These are phyloP conservation scores for Cyrtodaria siliqua DNA, from an alignment of 2,888 invertebrate genomes.

Conservation along the genomic window DNA sequence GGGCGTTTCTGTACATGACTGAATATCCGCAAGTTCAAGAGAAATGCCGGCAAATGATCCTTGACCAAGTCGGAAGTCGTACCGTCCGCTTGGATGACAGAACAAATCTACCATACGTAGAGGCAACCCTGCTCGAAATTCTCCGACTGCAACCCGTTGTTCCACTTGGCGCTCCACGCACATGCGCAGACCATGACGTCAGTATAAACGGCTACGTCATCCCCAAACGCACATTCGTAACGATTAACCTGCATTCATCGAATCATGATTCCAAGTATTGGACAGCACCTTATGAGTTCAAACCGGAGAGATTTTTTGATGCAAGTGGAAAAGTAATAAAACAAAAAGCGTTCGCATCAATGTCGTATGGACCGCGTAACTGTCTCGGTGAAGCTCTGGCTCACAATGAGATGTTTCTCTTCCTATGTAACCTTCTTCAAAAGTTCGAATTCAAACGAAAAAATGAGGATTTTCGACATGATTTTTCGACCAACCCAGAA, in stretches of 20 bases:
- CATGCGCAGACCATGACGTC: conserved; percentile 1
- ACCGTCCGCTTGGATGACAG: conserved; percentile 12
- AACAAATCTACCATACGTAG: conserved; percentile 4
- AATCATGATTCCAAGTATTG: conserved; percentile 11
- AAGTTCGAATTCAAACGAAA: conserved; percentile 7
- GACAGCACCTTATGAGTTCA: conserved; percentile 10
- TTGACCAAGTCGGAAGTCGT: not conserved
- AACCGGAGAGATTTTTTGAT: conserved; percentile 11
- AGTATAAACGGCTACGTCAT: conserved; percentile 7
- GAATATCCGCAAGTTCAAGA: conserved; percentile 67
- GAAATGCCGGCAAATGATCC: conserved; percentile 63
- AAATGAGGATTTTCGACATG: too few relatives aligned
- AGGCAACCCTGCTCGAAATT: conserved; percentile 9
- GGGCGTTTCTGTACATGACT: conserved; percentile 70
- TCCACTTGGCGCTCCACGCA: conserved; percentile 6
- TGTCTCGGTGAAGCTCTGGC: conserved; percentile 13
- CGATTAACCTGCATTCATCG: conserved; percentile 14
- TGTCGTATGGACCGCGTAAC: conserved; percentile 14
- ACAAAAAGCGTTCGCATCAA: conserved; percentile 1
- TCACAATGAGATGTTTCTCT: conserved; percentile 17
- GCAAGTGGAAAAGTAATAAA: not conserved
- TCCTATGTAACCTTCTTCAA: conserved; percentile 7
- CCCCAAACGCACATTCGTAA: not conserved
- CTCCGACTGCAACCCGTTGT: conserved; percentile 2
- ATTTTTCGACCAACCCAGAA: too few relatives aligned